Conservation (phyloP, 2,888 invertebrate species). For the Molanna angustata region DNA sequence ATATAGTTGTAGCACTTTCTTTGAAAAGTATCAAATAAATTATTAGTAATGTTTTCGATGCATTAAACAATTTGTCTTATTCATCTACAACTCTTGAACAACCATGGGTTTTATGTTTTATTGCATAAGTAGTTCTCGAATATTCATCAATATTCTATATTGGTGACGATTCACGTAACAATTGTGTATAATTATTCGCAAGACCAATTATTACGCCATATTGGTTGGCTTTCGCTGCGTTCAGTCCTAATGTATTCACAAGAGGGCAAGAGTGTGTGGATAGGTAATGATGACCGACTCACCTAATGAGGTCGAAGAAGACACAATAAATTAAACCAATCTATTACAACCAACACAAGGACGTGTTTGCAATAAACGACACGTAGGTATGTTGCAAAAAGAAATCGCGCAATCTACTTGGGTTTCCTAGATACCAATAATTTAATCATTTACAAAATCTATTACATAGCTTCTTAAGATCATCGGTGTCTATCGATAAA, state of each 20-base stretch:
- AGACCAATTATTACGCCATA: conserved; percentile 11
- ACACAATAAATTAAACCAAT: conserved; percentile 11
- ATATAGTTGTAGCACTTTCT: too few species aligned
- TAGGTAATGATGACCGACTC: too few species aligned
- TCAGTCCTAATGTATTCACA: conserved; percentile 23
- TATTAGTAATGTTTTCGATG: too few species aligned
- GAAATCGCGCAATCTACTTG: neutral
- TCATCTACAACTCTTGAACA: too few species aligned
- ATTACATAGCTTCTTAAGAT: too few species aligned
- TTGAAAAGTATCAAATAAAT: too few species aligned
- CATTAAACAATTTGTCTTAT: too few species aligned
- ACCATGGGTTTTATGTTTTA: too few species aligned
- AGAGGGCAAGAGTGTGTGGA: neutral
- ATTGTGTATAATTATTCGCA: conserved; percentile 20
- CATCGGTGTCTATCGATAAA: too few species aligned
- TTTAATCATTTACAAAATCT: too few species aligned
- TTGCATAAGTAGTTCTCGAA: neutral
- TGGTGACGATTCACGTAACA: conserved; percentile 9
- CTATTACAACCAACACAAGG: neutral
- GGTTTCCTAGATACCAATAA: too few species aligned
- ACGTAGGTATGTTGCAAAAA: conserved; percentile 2
- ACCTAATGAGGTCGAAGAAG: conserved; percentile 14
- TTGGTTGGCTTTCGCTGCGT: conserved; percentile 24
- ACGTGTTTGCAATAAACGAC: conserved; percentile 6
- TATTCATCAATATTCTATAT: conserved; percentile 14